Conservation (phyloP, 2,888 invertebrate species). For the Coelopa pilipes region DNA sequence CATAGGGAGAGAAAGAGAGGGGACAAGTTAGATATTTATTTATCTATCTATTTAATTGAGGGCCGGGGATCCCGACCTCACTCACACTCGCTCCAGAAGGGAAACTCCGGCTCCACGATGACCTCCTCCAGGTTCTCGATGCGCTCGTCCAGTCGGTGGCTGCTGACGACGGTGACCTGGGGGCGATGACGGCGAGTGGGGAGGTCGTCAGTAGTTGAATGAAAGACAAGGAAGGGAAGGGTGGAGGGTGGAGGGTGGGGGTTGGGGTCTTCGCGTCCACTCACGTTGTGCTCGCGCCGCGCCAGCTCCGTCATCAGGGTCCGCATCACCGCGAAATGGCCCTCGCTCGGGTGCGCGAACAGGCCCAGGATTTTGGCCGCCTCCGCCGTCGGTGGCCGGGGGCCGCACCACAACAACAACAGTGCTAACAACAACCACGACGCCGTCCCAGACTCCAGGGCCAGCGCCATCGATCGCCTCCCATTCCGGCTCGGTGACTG, state of each 20-base stretch:
- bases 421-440: too few relatives aligned
- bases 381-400: conserved; percentile 13
- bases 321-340: conserved; percentile 66
- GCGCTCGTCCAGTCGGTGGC: conserved; percentile 61
- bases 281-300: conserved; percentile 67
- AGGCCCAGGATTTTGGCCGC: conserved; percentile 59
- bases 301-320: conserved; percentile 67
- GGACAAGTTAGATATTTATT: too few relatives aligned
- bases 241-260: too few relatives aligned
- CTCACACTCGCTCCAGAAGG: conserved; percentile 62
- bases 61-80: not conserved
- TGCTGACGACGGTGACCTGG: conserved; percentile 61
- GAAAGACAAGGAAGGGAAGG: too few relatives aligned
- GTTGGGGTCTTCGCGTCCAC: too few relatives aligned
- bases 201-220: too few relatives aligned
- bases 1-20: conserved; percentile 6
- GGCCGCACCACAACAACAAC: not conserved
- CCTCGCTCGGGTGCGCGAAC: conserved; percentile 63
- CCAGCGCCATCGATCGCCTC: too few relatives aligned
- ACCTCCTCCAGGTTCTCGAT: conserved; percentile 59
- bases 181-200: not conserved
- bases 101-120: conserved; percentile 57
- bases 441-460: too few relatives aligned
- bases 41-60: not conserved
- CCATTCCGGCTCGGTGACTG: too few relatives aligned